Base-by-base conservation (phyloP, 2,113 vertebrate species). In the Cyanoliseus patagonus region DNA sequence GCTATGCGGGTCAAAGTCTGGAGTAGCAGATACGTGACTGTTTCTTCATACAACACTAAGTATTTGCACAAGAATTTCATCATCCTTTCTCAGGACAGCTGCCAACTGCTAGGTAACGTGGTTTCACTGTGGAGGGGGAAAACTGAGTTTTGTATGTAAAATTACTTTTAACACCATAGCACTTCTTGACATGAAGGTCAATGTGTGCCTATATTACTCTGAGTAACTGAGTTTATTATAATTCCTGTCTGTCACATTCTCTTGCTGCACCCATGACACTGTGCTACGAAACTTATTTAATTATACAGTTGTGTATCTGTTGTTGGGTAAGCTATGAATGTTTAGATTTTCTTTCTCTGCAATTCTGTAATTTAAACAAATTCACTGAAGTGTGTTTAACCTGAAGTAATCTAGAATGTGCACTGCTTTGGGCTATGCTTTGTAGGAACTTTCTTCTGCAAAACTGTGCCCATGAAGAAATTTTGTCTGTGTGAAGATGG, bases 1-100 rank as follows among this genome's bases (percentile, higher is more conserved):
- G 2, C 19, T 16, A 39, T 16, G 37, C 1, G 12, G 95, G 91
- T 96, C 95, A 97, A 95, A 96, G 94, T 96, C 94, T 94, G 83
- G 51, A 52, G 35, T 22, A 3, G 10, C 69, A 75, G 39, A 42
- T 92, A 86, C 1, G 7, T 93, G 92, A 66, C 83, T 13, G 27
- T 78, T 88, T 75, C 61, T 70, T 66, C 64, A 42, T 7, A 5
- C 51, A 33, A 3, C 0, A 1, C 20, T 0, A 8, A 77, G 6
- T 81, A 6, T 87, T 94, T 93, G 86, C 74, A 31, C 66, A 82
- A 39, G 69, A 49, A 55, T 93, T 96, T 94, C 95, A 78, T 92
- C 88, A 89, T 44, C 39, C 61, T 63, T 28, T 46, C 49, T 62
- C 72, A 39, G 62, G 78, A 20, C 0, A 1, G 33, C 80, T 91